Conservation (phyloP, 2,113 vertebrate species). For the Mobula hypostoma region DNA sequence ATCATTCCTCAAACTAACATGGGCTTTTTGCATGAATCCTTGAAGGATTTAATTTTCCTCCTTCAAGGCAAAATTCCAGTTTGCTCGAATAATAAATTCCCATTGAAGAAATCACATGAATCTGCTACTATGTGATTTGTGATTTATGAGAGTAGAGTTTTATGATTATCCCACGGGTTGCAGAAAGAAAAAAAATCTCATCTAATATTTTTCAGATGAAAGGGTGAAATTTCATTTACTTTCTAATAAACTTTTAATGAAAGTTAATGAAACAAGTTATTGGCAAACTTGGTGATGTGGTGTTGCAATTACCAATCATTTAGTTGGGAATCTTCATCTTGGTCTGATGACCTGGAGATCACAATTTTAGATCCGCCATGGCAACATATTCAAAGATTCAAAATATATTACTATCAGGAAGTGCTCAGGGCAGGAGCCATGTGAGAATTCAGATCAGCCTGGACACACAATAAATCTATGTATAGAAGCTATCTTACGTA, state of each 20-base stretch:
- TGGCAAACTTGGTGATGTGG: neutral
- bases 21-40: neutral
- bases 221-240: neutral
- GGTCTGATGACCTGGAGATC: neutral
- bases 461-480: no score
- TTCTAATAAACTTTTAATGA: conserved; percentile 25
- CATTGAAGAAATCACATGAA: neutral
- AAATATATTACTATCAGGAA: no score
- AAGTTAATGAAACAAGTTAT: conserved; percentile 2
- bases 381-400: no score
- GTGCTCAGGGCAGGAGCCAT: no score
- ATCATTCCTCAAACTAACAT: neutral
- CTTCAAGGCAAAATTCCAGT: neutral
- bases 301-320: neutral
- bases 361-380: neutral
- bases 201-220: neutral
- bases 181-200: neutral
- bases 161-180: neutral
- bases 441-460: no score
- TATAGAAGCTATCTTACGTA: no score
- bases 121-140: neutral
- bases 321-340: neutral
- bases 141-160: neutral
- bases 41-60: neutral
- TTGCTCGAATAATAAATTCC: neutral